Conservation (phyloP, 1,140 invertebrate species). For the Microplitis mediator region DNA sequence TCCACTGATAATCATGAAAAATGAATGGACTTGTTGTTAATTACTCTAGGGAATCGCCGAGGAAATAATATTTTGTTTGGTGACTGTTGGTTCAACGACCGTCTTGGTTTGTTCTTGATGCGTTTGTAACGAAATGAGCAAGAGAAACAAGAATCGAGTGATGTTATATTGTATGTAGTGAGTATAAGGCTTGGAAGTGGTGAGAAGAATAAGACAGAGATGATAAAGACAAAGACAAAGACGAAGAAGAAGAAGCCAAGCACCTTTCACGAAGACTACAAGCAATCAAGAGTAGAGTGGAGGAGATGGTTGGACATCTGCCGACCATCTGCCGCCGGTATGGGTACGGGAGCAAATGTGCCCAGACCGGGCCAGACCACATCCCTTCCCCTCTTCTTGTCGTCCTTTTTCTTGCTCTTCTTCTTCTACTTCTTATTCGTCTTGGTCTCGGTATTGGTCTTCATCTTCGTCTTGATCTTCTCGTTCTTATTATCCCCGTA, state of each 20-base stretch:
- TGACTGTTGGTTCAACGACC: neutral
- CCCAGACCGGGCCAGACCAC: slow-evolving; percentile 17
- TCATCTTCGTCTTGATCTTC: slow-evolving; percentile 1
- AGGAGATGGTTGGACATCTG: slow-evolving; percentile 20
- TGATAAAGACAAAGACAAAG: neutral
- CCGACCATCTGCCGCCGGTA: slow-evolving; percentile 21
- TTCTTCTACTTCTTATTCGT: slow-evolving; percentile 8
- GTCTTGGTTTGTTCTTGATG: neutral
- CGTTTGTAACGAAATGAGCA: too few relatives aligned
- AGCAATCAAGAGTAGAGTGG: slow-evolving; percentile 7
- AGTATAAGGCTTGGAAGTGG: neutral
- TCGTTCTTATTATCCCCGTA: slow-evolving; percentile 7
- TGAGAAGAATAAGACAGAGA: neutral
- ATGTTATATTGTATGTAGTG: neutral
- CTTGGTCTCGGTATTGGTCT: neutral
- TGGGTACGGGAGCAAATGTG: slow-evolving; percentile 13
- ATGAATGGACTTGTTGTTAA: too few relatives aligned
- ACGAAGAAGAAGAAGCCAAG: neutral
- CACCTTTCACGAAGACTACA: neutral
- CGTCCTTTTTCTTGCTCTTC: neutral
- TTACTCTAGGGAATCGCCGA: too few relatives aligned
- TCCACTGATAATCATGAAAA: too few relatives aligned
- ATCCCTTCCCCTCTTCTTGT: neutral
- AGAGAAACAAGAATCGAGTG: neutral
- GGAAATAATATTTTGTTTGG: slow-evolving; percentile 7